These are phyloP conservation scores for Lasioglossum morio DNA, from an alignment of 2,888 invertebrate species.

Conservation along the genomic window DNA sequence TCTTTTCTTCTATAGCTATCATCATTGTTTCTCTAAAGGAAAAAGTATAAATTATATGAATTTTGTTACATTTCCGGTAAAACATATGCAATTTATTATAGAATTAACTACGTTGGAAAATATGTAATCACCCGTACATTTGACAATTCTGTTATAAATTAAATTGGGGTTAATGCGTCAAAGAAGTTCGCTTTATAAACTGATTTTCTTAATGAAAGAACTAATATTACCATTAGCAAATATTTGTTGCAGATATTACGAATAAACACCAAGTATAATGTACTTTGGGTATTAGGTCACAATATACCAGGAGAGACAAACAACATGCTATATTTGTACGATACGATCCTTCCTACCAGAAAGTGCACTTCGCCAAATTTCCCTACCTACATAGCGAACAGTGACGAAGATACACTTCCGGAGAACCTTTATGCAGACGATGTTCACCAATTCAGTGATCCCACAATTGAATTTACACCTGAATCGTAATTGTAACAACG, in stretches of 20 bases:
- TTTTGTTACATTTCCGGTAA: not conserved
- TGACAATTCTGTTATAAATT: constrained; percentile 5
- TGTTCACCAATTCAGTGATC: constrained; percentile 90
- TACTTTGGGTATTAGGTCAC: constrained; percentile 94
- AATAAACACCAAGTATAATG: constrained; percentile 97
- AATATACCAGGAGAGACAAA: constrained; percentile 94
- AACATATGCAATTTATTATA: not conserved
- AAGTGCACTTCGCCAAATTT: constrained; percentile 87
- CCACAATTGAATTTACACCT: constrained; percentile 88
- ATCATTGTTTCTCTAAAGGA: not conserved
- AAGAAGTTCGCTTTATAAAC: not conserved
- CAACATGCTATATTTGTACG: constrained; percentile 92
- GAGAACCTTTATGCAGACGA: constrained; percentile 92
- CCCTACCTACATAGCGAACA: constrained; percentile 91
- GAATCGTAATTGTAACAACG: constrained; percentile 59
- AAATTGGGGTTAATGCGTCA: not conserved
- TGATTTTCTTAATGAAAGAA: not conserved
- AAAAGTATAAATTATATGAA: not conserved
- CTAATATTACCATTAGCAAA: constrained; percentile 24
- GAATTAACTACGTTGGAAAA: constrained; percentile 2
- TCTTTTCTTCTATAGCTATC: not conserved
- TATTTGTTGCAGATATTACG: constrained; percentile 91
- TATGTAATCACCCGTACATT: not conserved
- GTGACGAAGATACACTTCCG: constrained; percentile 85
- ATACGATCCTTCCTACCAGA: constrained; percentile 88